These are phyloP conservation scores for Erythrolamprus reginae DNA, from an alignment of 2,113 vertebrate species.

Conservation along the genomic window DNA sequence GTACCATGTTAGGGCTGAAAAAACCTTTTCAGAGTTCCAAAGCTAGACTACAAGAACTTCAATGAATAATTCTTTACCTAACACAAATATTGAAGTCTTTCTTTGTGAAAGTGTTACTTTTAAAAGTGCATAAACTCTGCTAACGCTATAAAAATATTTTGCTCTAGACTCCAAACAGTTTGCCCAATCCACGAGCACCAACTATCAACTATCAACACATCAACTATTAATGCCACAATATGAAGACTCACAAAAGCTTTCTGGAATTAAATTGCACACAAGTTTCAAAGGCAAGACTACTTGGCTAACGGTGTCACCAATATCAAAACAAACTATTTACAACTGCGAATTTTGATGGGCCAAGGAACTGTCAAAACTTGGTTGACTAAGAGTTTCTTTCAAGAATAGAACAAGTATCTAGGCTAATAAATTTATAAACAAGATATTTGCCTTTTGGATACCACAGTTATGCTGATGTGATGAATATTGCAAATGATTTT, in stretches of 20 bases:
- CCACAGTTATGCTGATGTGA: neutral
- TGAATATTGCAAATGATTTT: neutral
- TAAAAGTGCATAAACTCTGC: neutral
- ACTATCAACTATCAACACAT: neutral
- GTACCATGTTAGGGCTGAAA: no score
- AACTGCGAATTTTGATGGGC: neutral
- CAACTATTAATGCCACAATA: neutral
- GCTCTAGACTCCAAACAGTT: neutral
- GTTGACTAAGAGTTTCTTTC: neutral
- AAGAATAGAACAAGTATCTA: neutral
- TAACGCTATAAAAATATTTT: neutral
- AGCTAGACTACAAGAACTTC: neutral
- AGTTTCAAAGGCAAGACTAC: neutral
- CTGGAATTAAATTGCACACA: neutral
- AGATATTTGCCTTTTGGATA: neutral
- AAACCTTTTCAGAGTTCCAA: no score
- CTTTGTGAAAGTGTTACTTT: neutral
- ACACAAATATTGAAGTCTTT: neutral
- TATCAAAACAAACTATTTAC: neutral
- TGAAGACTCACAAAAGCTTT: neutral
- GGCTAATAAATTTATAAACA: neutral
- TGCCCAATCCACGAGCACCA: neutral
- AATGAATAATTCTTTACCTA: neutral
- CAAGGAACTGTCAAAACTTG: neutral
- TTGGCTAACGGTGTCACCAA: no score